Base-by-base conservation (phyloP, 2,797 vertebrate species). In the Labeo calbasu region DNA sequence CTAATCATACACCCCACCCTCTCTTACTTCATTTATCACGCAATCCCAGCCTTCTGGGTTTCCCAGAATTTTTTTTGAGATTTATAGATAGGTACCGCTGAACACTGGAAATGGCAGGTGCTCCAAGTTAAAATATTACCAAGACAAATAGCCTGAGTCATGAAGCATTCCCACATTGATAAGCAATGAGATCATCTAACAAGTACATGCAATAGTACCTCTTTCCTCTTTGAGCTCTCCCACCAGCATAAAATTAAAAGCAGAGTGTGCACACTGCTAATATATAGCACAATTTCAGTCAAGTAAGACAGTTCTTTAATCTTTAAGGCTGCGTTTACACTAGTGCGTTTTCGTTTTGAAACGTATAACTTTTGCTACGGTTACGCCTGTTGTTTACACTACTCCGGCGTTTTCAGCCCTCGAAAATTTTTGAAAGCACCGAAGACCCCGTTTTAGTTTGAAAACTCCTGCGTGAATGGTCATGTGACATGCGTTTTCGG, bases 131-230 rank as follows among this genome's bases (percentile, higher is more conserved):
- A 48, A 23, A 28, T 15, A 72, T 72, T 72, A 19, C 48, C 48
- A 51, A 19, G 4, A 36, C 7, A 77, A 61, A 73, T 50, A 73
- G 21, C 48, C 71, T 1, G 25, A 77, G 10, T 28, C 59, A 78
- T 78, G 77, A 15, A 17, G 43, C 0, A 0, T 28, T 65, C 59
- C 57, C 15, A 78, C 59, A 78, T 63, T 77, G 40, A 63, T 63
- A 57, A 43, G n/a, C 75, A 77, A 61, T 77, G 75, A 77, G 75
- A 77, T 77, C 55, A 77, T 51, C 36, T 23, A 76, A 77, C 4
- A 63, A 63, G 57, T 28, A 63, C 40, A 40, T 59, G 55, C 36
- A 61, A 46, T 3, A 25, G 9, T 17, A 17, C 12, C 12, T 7
- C 51, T 53, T 55, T 40, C 51, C 12, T 7, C 51, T 53, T 55